A percentile compares a stretch with the other conserved stretches of the same genome.
These are phyloP conservation scores for Dolichomitus sp. DNA, from an alignment of 2,888 invertebrate genomes.

Conservation along the genomic window DNA sequence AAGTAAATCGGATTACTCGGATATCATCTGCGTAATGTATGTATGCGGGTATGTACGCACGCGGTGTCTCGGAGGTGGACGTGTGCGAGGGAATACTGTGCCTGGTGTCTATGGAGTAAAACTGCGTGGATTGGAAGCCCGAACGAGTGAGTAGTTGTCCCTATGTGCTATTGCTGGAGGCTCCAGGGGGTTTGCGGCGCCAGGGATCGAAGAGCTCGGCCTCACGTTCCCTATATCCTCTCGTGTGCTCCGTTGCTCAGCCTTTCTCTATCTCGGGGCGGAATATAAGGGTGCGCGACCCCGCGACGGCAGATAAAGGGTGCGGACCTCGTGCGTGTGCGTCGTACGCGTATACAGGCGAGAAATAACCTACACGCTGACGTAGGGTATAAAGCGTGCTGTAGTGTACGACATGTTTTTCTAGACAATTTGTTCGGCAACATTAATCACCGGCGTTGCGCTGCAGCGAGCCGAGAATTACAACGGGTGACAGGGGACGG, in stretches of 20 bases:
- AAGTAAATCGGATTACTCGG: slow-evolving; percentile 86
- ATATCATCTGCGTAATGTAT: slow-evolving; percentile 86
- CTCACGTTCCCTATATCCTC: slow-evolving; percentile 60
- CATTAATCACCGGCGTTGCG: slow-evolving; percentile 85
- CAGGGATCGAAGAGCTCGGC: slow-evolving; percentile 53
- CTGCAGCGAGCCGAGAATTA: slow-evolving; percentile 51
- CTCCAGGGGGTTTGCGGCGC: slow-evolving; percentile 56
- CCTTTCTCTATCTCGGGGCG: slow-evolving; percentile 71
- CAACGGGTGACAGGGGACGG: slow-evolving; percentile 64
- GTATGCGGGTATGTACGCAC: slow-evolving; percentile 72
- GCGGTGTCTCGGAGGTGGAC: slow-evolving; percentile 40
- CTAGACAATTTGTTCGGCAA: slow-evolving; percentile 87
- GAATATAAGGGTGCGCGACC: slow-evolving; percentile 80
- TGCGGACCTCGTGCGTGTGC: slow-evolving; percentile 78
- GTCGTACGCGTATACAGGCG: slow-evolving; percentile 39
- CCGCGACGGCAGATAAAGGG: slow-evolving; percentile 82
- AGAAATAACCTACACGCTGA: background rate
- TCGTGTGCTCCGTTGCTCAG: slow-evolving; percentile 71
- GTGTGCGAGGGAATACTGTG: slow-evolving; percentile 30
- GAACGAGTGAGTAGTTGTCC: slow-evolving; percentile 23
- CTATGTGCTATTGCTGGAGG: slow-evolving; percentile 34
- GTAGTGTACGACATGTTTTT: slow-evolving; percentile 86
- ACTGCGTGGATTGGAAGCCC: slow-evolving; percentile 70
- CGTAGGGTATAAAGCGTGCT: slow-evolving; percentile 48
- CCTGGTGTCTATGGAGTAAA: slow-evolving; percentile 44